A percentile compares a stretch with the other conserved stretches of the same genome.
These are phyloP conservation scores for Drosophila baimaii DNA, from an alignment of 1,140 invertebrate species.

Conservation along the genomic window DNA sequence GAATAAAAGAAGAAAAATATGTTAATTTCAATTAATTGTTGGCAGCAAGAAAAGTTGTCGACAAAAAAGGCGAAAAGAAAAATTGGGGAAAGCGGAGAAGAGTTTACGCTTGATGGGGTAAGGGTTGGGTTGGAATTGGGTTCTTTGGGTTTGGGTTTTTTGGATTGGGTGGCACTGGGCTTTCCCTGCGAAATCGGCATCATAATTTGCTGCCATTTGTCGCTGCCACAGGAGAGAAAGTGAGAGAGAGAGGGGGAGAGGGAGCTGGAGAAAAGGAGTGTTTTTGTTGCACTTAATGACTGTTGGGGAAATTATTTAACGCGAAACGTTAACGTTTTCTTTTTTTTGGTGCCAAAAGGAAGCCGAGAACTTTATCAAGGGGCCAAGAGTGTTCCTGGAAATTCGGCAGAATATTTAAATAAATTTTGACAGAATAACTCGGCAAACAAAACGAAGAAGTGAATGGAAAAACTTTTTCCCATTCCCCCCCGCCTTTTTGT, in stretches of 20 bases:
- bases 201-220: constrained; percentile 76
- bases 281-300: constrained; percentile 71
- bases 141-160: neutral
- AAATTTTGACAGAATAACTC: constrained; percentile 69
- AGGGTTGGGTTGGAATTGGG: constrained; percentile 8
- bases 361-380: constrained; percentile 4
- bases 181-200: constrained; percentile 15
- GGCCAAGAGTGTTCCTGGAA: constrained; percentile 35
- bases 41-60: constrained; percentile 46
- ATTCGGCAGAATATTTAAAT: constrained; percentile 66
- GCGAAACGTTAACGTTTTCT: constrained; percentile 48
- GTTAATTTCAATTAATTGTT: constrained; percentile 82
- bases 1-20: constrained; percentile 75
- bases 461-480: constrained; percentile 61
- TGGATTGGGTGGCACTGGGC: neutral
- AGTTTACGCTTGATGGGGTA: constrained; percentile 39
- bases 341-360: constrained; percentile 10
- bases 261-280: neutral
- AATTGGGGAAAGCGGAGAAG: constrained; percentile 29
- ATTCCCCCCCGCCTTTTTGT: constrained; percentile 5
- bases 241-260: neutral
- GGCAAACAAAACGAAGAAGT: constrained; percentile 50
- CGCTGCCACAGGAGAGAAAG: constrained; percentile 30
- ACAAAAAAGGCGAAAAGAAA: constrained; percentile 37
- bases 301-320: constrained; percentile 69